Evolutionary conservation across 2,113 vertebrate species (phyloP).

Genomic region (Melospiza georgiana): DNA sequence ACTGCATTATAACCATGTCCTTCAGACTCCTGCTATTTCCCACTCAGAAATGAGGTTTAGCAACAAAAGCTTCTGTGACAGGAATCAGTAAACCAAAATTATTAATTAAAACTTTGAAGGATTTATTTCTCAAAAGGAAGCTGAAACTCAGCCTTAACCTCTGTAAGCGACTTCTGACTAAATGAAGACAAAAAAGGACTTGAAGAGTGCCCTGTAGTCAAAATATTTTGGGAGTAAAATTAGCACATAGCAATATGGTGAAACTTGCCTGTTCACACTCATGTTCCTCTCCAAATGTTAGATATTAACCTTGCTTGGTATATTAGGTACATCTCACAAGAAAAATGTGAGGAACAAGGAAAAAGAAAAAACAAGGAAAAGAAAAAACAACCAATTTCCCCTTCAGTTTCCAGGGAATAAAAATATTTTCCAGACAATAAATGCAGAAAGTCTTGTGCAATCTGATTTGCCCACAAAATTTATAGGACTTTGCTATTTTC

Average conservation of each 20-base stretch:
- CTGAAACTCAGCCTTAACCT: neutral
- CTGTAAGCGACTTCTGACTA: neutral
- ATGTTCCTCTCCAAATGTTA: neutral
- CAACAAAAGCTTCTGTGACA: neutral
- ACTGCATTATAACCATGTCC: neutral
- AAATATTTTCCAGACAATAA: neutral
- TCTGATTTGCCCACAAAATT: neutral
- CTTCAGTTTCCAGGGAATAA: neutral
- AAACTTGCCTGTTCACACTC: neutral
- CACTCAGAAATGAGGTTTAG: neutral
- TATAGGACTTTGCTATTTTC: neutral
- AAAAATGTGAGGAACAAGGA: too few species aligned
- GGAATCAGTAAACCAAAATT: neutral
- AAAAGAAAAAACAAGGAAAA: neutral
- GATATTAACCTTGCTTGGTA: neutral
- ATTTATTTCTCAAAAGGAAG: neutral
- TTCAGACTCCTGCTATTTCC: neutral
- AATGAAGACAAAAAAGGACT: neutral
- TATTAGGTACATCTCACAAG: neutral
- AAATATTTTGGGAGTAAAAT: neutral
- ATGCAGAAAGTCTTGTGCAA: neutral
- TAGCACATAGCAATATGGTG: neutral
- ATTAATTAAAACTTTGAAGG: neutral
- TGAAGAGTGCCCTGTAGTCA: neutral
- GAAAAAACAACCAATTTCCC: neutral